Evolutionary conservation across 2,888 invertebrate species (phyloP).

Genomic region (Sialis fuliginosa): DNA sequence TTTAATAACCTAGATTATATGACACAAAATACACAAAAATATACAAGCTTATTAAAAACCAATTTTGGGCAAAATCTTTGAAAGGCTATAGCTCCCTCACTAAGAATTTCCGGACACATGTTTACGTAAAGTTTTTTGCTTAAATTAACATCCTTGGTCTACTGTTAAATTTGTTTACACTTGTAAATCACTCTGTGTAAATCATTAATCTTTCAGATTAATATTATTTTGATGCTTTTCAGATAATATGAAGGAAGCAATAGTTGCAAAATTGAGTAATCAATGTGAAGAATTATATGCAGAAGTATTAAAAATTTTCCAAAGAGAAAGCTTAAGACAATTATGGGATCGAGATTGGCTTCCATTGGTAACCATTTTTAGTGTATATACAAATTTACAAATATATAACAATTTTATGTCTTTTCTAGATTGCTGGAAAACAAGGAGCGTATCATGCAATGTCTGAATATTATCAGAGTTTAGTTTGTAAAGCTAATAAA

Average conservation of each 20-base stretch:
- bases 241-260: constrained; percentile 90
- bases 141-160: not conserved
- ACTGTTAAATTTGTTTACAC: not conserved
- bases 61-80: no score
- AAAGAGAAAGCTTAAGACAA: constrained; percentile 61
- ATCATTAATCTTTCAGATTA: constrained; percentile 1
- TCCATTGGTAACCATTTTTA: constrained; percentile 35
- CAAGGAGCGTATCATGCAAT: constrained; percentile 78
- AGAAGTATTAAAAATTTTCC: constrained; percentile 74
- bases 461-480: constrained; percentile 76
- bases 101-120: no score
- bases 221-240: constrained; percentile 11
- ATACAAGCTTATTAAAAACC: no score
- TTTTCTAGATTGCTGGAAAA: constrained; percentile 57
- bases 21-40: no score
- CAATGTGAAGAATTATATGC: constrained; percentile 89
- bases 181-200: constrained; percentile 1
- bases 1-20: no score
- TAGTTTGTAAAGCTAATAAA: constrained; percentile 61
- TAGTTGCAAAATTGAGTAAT: constrained; percentile 80
- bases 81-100: no score
- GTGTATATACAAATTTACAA: not conserved
- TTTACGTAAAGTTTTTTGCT: not conserved
- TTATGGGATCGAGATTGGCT: constrained; percentile 88
- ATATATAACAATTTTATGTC: constrained; percentile 3